Evolutionary conservation across 2,888 invertebrate species (phyloP).

Genomic region (Aphidius colemani): DNA sequence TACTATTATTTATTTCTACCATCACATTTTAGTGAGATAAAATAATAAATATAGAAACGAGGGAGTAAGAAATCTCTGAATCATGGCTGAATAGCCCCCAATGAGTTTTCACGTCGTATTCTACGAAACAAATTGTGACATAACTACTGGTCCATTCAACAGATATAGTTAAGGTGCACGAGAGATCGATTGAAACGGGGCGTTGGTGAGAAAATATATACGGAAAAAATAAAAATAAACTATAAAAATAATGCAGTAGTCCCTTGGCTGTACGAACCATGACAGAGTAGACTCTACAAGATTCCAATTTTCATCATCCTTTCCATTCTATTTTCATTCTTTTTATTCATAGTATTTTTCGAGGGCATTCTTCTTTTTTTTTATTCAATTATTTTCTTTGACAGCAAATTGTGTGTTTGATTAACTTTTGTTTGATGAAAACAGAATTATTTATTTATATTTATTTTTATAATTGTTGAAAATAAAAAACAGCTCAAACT

Average conservation of each 20-base stretch:
- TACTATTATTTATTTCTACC: constrained; percentile 4
- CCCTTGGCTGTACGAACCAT: constrained; percentile 33
- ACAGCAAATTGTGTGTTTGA: constrained; percentile 11
- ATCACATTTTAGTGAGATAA: constrained; percentile 10
- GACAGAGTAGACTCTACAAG: constrained; percentile 15
- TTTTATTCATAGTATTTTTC: background rate
- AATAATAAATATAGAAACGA: background rate
- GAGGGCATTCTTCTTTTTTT: constrained; percentile 1
- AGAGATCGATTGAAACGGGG: constrained; percentile 51
- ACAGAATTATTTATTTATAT: constrained; percentile 15
- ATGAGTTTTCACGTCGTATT: constrained; percentile 20
- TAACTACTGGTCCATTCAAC: constrained; percentile 23
- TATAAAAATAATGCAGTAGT: no score
- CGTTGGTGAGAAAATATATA: constrained; percentile 40
- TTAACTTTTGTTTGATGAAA: constrained; percentile 14
- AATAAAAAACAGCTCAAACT: background rate
- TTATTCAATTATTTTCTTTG: constrained; percentile 18
- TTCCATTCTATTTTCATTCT: background rate
- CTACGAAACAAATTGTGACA: constrained; percentile 28
- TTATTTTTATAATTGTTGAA: no score
- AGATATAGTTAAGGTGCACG: constrained; percentile 32
- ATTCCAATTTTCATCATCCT: constrained; percentile 19
- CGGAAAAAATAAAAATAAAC: constrained; percentile 7
- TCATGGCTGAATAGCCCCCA: constrained; percentile 3
- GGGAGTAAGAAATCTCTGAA: constrained; percentile 10